phyloP scores from a whole-genome alignment of 1,140 invertebrate genomes.

The Ruditapes philippinarum region DNA sequence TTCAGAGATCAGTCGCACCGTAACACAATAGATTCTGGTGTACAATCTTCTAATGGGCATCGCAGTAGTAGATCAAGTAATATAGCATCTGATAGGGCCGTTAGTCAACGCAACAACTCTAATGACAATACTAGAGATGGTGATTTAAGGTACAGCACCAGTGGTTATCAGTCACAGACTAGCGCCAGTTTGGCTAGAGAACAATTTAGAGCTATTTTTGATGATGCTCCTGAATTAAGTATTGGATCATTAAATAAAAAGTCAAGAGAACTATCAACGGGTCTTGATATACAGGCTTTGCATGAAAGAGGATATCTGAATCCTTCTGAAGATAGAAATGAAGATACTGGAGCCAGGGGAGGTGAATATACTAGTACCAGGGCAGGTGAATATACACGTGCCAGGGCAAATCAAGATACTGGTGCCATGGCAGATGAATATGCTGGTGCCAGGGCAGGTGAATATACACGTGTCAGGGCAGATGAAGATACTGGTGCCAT shows the following conservation, averaged over 20 bases:
- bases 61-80: background rate
- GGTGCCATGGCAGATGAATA: too few relatives aligned
- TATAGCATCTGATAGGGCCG: background rate
- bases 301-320: too few relatives aligned
- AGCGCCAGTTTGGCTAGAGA: background rate
- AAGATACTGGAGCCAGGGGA: background rate
- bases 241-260: background rate
- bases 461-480: too few relatives aligned
- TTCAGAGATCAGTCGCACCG: background rate
- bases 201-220: background rate
- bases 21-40: background rate
- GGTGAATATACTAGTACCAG: too few relatives aligned
- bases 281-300: too few relatives aligned
- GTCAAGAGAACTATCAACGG: background rate
- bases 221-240: background rate
- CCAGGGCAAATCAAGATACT: too few relatives aligned
- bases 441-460: too few relatives aligned
- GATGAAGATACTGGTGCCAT: too few relatives aligned
- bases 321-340: background rate
- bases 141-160: background rate
- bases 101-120: background rate
- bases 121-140: background rate
- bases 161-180: background rate
- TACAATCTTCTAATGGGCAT: background rate
- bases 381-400: too few relatives aligned